Conservation (phyloP, 2,113 vertebrate species). For the Nesogale talazaci region DNA sequence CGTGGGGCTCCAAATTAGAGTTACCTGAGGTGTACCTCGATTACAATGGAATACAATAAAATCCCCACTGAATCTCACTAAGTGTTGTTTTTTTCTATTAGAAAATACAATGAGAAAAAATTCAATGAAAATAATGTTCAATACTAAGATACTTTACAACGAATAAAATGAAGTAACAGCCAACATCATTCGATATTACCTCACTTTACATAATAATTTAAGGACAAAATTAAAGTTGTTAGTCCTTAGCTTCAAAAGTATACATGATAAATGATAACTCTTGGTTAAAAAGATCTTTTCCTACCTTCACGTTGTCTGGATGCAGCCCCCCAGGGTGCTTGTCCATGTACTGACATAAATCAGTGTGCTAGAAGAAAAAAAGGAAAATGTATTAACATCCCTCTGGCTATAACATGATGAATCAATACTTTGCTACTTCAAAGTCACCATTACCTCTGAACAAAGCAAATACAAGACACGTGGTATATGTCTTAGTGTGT, state of each 20-base stretch:
- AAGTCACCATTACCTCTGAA: conserved; percentile 58
- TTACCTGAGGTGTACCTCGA: not conserved
- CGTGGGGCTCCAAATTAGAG: not conserved
- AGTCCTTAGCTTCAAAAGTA: not conserved
- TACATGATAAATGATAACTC: not conserved
- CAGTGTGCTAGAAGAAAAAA: conserved; percentile 93
- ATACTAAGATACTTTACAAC: conserved; percentile 9
- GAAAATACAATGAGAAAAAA: not conserved
- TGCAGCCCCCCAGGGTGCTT: conserved; percentile 97
- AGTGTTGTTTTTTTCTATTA: not conserved
- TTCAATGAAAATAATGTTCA: conserved; percentile 21
- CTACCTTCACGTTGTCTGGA: conserved; percentile 98
- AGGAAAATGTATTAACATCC: conserved; percentile 79
- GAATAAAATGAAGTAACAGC: not conserved
- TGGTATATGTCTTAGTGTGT: not conserved
- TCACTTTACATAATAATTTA: conserved; percentile 47
- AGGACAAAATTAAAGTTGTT: not conserved
- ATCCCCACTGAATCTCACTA: not conserved
- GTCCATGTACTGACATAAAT: conserved; percentile 99
- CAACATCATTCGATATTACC: conserved; percentile 14
- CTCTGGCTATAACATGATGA: conserved; percentile 71
- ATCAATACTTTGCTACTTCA: conserved; percentile 79
- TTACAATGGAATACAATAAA: not conserved
- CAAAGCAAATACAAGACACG: conserved; percentile 71
- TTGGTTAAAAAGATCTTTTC: conserved; percentile 69